Conservation (phyloP, 2,888 invertebrate species). For the Ormyrus rosae region DNA sequence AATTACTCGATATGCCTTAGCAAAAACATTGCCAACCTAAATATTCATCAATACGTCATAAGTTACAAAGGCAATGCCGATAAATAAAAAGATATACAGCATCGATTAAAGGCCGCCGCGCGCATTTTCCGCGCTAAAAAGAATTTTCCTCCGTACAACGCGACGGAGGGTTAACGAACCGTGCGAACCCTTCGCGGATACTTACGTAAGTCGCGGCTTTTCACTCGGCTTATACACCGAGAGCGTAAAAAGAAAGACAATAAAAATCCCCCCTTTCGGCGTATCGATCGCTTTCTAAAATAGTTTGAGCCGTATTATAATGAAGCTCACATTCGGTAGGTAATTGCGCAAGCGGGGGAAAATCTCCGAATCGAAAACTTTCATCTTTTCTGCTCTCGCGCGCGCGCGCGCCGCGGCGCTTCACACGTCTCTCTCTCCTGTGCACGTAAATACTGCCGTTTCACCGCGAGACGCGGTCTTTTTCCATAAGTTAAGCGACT, state of each 20-base stretch:
- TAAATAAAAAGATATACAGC: not conserved
- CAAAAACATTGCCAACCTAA: too few species aligned
- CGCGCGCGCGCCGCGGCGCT: not conserved
- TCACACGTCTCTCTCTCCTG: not conserved
- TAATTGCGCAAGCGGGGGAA: constrained; percentile 46
- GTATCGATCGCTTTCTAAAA: constrained; percentile 55
- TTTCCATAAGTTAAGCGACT: too few species aligned
- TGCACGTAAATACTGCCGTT: not conserved
- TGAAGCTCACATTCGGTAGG: constrained; percentile 25
- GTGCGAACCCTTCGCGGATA: constrained; percentile 21
- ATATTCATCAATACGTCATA: not conserved
- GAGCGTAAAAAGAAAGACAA: constrained; percentile 3
- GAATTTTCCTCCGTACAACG: too few species aligned
- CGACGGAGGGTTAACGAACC: constrained; percentile 49
- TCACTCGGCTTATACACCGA: constrained; percentile 1
- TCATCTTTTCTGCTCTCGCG: constrained; percentile 42
- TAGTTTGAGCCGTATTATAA: constrained; percentile 43
- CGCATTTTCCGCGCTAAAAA: not conserved
- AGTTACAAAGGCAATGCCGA: not conserved
- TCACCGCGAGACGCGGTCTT: too few species aligned
- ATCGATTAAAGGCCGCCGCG: not conserved
- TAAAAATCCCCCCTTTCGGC: constrained; percentile 9
- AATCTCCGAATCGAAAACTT: constrained; percentile 53
- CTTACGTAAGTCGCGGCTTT: constrained; percentile 46
- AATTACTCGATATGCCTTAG: too few species aligned